Evolutionary conservation across 2,797 vertebrate genomes (phyloP).

Genomic region (Bovichtus diacanthus): DNA sequence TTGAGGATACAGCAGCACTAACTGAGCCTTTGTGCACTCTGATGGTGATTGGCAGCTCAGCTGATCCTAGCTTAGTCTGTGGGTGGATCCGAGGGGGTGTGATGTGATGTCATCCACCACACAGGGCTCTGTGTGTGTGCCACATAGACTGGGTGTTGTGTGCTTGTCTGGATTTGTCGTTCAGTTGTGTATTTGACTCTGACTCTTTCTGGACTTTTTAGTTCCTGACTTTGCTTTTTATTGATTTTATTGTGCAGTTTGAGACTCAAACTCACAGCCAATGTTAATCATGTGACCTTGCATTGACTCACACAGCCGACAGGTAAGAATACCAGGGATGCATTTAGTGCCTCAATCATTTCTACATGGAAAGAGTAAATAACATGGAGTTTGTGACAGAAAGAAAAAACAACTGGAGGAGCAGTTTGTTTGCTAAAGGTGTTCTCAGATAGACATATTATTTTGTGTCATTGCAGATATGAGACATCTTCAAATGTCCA

Average conservation of each 20-base stretch:
- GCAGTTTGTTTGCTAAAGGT: not conserved
- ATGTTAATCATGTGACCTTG: not conserved
- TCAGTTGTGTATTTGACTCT: not conserved
- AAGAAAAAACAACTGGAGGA: not conserved
- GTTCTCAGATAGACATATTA: not conserved
- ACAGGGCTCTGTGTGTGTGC: not conserved
- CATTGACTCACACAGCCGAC: not conserved
- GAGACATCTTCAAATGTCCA: constrained; percentile 74
- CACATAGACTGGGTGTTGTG: not conserved
- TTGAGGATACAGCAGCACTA: too few relatives aligned
- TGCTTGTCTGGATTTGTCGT: not conserved
- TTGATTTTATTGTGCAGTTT: not conserved
- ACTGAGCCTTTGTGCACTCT: too few relatives aligned
- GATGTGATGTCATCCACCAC: constrained; percentile 11
- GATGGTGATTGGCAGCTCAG: constrained; percentile 19
- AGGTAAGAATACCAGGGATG: not conserved
- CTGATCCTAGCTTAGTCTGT: constrained; percentile 22
- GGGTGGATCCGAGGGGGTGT: constrained; percentile 26
- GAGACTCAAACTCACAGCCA: not conserved
- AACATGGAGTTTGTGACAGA: constrained; percentile 1
- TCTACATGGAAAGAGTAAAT: not conserved
- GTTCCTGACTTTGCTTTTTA: not conserved
- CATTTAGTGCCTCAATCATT: not conserved
- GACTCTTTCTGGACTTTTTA: not conserved
- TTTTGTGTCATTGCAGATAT: constrained; percentile 79